These are phyloP conservation scores for Spilosoma lubricipeda DNA, from an alignment of 2,888 invertebrate genomes.

Conservation along the genomic window DNA sequence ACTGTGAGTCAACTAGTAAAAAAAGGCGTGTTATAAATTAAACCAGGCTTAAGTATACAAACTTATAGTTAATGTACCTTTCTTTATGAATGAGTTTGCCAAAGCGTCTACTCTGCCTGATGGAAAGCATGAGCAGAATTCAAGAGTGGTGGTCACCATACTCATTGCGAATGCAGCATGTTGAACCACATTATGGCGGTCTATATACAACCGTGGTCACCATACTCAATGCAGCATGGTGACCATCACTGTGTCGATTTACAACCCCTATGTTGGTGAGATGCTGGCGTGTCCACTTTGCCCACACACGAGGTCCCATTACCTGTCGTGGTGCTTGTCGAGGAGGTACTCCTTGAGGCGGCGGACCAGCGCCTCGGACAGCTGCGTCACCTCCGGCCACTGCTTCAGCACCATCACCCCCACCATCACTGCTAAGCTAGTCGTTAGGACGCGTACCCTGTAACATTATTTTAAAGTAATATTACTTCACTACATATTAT, in stretches of 20 bases:
- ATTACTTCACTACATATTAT: too few relatives aligned
- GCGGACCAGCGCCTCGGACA: constrained; percentile 92
- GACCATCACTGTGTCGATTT: too few relatives aligned
- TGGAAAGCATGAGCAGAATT: too few relatives aligned
- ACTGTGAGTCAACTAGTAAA: not conserved
- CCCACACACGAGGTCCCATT: constrained; percentile 55
- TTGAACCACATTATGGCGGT: too few relatives aligned
- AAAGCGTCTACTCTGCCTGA: too few relatives aligned
- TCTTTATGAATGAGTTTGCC: not conserved
- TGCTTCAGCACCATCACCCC: constrained; percentile 94
- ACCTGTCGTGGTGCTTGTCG: constrained; percentile 88
- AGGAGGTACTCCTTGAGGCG: constrained; percentile 92
- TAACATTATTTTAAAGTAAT: not conserved
- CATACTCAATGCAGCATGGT: not conserved
- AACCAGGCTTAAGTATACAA: not conserved
- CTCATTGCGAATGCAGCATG: not conserved
- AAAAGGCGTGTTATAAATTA: not conserved
- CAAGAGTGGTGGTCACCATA: too few relatives aligned
- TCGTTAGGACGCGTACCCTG: constrained; percentile 95
- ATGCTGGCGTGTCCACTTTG: not conserved
- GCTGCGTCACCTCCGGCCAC: constrained; percentile 95
- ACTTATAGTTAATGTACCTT: not conserved
- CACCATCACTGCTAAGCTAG: constrained; percentile 92
- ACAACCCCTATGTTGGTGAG: not conserved
- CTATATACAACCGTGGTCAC: not conserved